Percentiles rank a stretch among this genome's conserved stretches.
Evolutionary conservation across 2,888 invertebrate genomes (phyloP).

Genomic region (Nineta flava): DNA sequence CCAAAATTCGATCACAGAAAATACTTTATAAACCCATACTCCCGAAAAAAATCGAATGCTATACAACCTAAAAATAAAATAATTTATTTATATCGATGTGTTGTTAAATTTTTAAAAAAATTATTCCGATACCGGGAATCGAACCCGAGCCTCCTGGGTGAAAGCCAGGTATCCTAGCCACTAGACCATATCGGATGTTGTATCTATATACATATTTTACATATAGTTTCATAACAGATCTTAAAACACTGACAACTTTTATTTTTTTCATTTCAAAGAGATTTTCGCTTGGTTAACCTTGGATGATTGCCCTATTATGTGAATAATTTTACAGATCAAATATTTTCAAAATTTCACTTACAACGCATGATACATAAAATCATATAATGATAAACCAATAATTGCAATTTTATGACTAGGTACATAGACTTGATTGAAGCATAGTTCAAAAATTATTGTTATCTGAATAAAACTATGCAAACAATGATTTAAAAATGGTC

Average conservation of each 20-base stretch:
- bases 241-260: no score
- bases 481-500: neutral
- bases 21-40: neutral
- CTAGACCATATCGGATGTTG: no score
- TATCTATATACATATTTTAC: no score
- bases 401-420: neutral
- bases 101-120: neutral
- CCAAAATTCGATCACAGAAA: neutral
- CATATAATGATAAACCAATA: neutral
- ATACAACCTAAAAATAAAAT: neutral
- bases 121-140: neutral
- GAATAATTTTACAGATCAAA: no score
- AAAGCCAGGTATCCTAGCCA: no score
- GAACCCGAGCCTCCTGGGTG: no score
- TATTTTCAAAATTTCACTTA: no score
- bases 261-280: no score
- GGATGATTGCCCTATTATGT: no score
- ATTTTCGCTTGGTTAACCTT: no score
- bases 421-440: neutral
- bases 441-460: neutral
- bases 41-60: neutral
- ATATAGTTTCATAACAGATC: no score
- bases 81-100: no score
- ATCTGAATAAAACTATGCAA: neutral
- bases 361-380: neutral